Evolutionary conservation across 2,113 vertebrate species (phyloP).

Genomic region (Sphaerodactylus townsendi): DNA sequence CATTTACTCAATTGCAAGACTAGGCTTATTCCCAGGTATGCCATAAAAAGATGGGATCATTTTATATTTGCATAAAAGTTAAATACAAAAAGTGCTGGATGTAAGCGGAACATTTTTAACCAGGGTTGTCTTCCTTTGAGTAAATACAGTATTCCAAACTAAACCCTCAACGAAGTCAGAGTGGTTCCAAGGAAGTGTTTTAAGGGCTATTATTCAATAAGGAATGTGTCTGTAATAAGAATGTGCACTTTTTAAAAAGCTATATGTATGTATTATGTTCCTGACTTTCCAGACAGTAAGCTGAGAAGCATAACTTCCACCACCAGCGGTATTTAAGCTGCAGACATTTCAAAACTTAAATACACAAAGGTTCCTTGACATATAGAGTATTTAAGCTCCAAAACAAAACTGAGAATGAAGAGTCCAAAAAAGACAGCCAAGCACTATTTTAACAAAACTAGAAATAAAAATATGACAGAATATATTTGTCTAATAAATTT

Average conservation of each 20-base stretch:
- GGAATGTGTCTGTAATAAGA: constrained; percentile 25
- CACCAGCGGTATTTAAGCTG: not conserved
- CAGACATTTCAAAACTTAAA: not conserved
- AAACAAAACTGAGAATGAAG: constrained; percentile 1
- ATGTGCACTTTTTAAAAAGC: constrained; percentile 42
- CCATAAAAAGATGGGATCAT: no score
- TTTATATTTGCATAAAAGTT: no score
- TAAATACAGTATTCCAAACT: not conserved
- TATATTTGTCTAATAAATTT: constrained; percentile 12
- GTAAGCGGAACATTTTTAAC: no score
- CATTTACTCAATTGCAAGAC: no score
- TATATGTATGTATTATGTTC: constrained; percentile 14
- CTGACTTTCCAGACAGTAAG: not conserved
- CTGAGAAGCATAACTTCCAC: not conserved
- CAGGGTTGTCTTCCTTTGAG: no score
- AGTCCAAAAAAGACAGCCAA: not conserved
- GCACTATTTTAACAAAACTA: not conserved
- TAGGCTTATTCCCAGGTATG: no score
- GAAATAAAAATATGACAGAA: constrained; percentile 38
- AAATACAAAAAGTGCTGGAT: no score
- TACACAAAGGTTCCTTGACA: not conserved
- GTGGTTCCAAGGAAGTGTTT: constrained; percentile 8
- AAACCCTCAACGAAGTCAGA: not conserved
- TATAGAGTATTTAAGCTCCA: not conserved
- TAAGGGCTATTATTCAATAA: constrained; percentile 28